Base-by-base conservation (phyloP, 2,113 vertebrate species). In the Bubo blakistoni region DNA sequence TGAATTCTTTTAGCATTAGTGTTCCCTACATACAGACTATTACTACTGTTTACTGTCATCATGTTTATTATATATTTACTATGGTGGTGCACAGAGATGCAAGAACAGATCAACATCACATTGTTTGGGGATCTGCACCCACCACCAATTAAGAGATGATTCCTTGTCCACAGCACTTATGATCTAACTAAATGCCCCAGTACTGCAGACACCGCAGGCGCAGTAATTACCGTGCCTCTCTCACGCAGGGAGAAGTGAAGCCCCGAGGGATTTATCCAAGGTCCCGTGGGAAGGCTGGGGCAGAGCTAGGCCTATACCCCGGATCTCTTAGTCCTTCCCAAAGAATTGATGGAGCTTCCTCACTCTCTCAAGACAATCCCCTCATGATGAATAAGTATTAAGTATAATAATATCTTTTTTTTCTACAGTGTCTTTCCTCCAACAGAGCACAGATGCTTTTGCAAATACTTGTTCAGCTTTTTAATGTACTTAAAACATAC, bases 181-280 rank as follows among this genome's bases (percentile, higher is more conserved):
- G 44, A 27, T 20, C 42, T 11, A 8, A 72, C 18, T 19, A 34
- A 26, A 21, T 0, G 9, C 66, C 66, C 18, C 59, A 8, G 32
- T 2, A 6, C 1, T 4, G 59, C 55, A 29, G 55, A 20, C 67
- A 2, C 30, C 5, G 1, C 44, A 21, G 9, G 49, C 24, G 6
- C 0, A 27, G 4, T 2, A 51, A 52, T 26, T 5, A 5, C 77
- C 10, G 0, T 16, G 38, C 27, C 30, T 32, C 2, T 13, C 7
- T 25, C 20, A 15, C 2, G 49, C 13, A 3, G 6, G 73, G n/a
- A n/a, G 74, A 16, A 46, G 78, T 0, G 40, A 40, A 90, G 59
- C 54, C 65, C 36, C 0, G 1, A 77, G 86, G 4, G n/a, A 54
- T 47, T 88, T 19, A 6, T 0, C 29, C 26, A 34, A 26, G 54